phyloP scores from a whole-genome alignment of 2,797 vertebrate species.

The Dryobates pubescens region DNA sequence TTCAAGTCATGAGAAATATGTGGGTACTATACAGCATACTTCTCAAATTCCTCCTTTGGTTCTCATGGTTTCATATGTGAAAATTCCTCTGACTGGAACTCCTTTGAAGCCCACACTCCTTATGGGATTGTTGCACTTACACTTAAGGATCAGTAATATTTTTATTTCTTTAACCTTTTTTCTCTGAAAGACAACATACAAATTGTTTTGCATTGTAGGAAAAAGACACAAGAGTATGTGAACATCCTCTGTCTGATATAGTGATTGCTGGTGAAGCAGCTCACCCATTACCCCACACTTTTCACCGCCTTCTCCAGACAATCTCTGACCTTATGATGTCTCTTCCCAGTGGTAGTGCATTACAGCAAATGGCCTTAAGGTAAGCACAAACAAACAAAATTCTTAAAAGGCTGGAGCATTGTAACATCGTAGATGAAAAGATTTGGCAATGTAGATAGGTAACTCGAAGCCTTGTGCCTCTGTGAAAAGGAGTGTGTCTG shows the following conservation, averaged over 20 bases:
- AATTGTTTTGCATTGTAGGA: conserved; percentile 80
- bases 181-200: background rate
- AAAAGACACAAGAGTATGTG: conserved; percentile 95
- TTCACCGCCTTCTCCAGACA: conserved; percentile 97
- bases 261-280: conserved; percentile 98
- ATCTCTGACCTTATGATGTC: conserved; percentile 99
- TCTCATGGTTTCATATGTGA: background rate
- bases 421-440: background rate
- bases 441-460: background rate
- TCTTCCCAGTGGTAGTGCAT: conserved; percentile 94
- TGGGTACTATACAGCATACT: background rate
- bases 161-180: background rate
- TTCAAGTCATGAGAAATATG: background rate
- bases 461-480: background rate
- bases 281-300: conserved; percentile 96
- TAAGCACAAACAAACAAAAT: conserved; percentile 55
- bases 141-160: background rate
- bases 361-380: conserved; percentile 99
- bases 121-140: background rate
- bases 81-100: background rate
- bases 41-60: background rate
- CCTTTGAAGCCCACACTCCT: background rate
- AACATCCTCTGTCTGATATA: conserved; percentile 97
- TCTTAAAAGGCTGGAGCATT: background rate
- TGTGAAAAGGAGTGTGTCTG: background rate